phyloP scores from a whole-genome alignment of 92 coral and sea anemone species.

The Parazoanthus atlanticus region DNA sequence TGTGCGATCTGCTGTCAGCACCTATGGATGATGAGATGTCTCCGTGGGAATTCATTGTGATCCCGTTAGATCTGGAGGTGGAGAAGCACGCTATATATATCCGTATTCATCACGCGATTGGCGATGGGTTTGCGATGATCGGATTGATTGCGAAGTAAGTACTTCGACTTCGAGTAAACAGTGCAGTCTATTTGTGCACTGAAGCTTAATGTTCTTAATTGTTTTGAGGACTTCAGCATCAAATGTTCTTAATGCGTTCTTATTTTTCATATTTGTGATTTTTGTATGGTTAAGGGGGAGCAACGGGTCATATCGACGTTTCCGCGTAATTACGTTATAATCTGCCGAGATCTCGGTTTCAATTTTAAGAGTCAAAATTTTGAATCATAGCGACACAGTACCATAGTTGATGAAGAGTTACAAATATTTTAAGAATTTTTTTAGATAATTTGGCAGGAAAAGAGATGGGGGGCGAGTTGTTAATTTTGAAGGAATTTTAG shows the following conservation, averaged over 20 bases:
- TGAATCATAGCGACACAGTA: too few species aligned
- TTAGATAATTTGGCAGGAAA: too few species aligned
- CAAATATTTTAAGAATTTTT: too few species aligned
- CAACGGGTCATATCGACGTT: too few species aligned
- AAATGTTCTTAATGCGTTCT: background rate
- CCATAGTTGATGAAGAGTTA: too few species aligned
- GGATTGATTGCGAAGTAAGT: constrained; percentile 72
- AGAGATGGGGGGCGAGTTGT: too few species aligned
- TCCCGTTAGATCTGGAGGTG: constrained; percentile 67
- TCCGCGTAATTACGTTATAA: too few species aligned
- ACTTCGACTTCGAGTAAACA: background rate
- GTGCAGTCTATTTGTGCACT: background rate
- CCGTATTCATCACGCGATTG: constrained; percentile 92
- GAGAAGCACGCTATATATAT: constrained; percentile 86
- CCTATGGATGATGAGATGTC: constrained; percentile 76
- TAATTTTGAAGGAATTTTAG: too few species aligned
- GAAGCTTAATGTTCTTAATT: background rate
- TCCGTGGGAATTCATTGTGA: constrained; percentile 85
- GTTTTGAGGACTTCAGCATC: background rate
- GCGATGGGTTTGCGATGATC: constrained; percentile 89
- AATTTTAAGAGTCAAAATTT: too few species aligned
- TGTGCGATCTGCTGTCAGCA: constrained; percentile 69
- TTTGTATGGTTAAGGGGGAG: background rate
- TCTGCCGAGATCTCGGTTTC: too few species aligned
- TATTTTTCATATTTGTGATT: background rate